A percentile compares a stretch with the other conserved stretches of the same genome.
Evolutionary conservation across 2,888 invertebrate genomes (phyloP).

Genomic region (Pyrgus malvae): DNA sequence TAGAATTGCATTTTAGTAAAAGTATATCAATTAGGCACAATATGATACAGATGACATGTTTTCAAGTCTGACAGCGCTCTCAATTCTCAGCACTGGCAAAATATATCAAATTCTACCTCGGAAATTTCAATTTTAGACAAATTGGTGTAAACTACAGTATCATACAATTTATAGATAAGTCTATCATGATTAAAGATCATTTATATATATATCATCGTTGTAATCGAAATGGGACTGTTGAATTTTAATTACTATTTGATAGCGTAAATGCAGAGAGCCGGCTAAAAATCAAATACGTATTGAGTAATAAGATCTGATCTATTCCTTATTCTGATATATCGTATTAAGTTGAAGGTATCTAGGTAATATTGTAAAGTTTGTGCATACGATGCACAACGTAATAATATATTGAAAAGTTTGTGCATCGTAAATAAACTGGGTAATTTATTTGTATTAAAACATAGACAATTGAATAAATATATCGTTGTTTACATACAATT

Average conservation of each 20-base stretch:
- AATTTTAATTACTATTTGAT: constrained; percentile 60
- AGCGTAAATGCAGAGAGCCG: constrained; percentile 28
- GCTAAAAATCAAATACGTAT: constrained; percentile 30
- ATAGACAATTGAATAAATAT: too few relatives aligned
- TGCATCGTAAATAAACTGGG: too few relatives aligned
- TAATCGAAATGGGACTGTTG: constrained; percentile 56
- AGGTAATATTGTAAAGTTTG: background rate
- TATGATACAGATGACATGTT: background rate
- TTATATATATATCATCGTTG: too few relatives aligned
- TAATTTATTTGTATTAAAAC: too few relatives aligned
- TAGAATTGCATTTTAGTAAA: background rate
- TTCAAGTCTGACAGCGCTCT: background rate
- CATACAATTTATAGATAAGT: too few relatives aligned
- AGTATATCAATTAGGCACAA: background rate
- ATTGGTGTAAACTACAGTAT: too few relatives aligned
- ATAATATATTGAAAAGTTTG: too few relatives aligned
- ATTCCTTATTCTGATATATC: constrained; percentile 1
- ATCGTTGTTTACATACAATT: constrained; percentile 8
- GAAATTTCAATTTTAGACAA: constrained; percentile 1
- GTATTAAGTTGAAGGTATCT: too few relatives aligned
- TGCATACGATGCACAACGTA: too few relatives aligned
- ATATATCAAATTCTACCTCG: constrained; percentile 5
- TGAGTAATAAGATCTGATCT: constrained; percentile 26
- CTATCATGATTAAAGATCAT: constrained; percentile 53
- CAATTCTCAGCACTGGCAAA: constrained; percentile 1